Evolutionary conservation across 2,113 vertebrate species (phyloP), one percentile per base, ranked within the genome.

Genomic region (Thymallus thymallus): DNA sequence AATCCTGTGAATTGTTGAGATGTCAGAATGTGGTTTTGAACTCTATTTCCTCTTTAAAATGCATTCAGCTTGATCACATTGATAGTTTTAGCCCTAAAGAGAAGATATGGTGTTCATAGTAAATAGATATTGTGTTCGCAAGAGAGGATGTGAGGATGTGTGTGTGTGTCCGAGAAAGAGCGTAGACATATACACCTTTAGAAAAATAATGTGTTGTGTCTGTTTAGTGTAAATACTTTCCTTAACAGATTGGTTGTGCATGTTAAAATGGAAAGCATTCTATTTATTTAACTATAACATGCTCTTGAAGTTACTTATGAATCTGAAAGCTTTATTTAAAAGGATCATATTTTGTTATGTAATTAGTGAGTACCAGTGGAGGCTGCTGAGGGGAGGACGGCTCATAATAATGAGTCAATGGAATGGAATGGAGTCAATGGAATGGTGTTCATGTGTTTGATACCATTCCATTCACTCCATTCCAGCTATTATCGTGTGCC

Each of bases 221-320:
- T 86, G 90, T 86, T 80, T 26, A 90, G 85, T 94, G 92, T 94
- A 94, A 90, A 94, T 94, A 94, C 69, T 86, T 90, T 90, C 90
- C 92, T 83, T 83, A 88, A 86, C 88, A 84, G 91, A 92, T 92
- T 91, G 90, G 92, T 93, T 89, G 90, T 94, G 95, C 94, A 94
- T 95, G 93, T 94, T 90, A 87, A 91, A 92, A 93, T 91, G 91
- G 91, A 93, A 92, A 92, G 85, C 90, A 82, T 93, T 94, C 94
- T 94, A 94, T 94, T 94, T 94, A 94, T 94, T 94, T 92, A 92
- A 92, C 90, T 94, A 91, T 92, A 93, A 92, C 93, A 91, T 90
- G 91, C 91, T 93, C 90, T 92, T 92, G 91, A 91, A 93, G 91
- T 91, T 94, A 91, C 92, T 91, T 91, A 89, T 90, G 87, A 92